Evolutionary conservation across 2,797 vertebrate genomes (phyloP).

Genomic region (Lepus oiostolus): DNA sequence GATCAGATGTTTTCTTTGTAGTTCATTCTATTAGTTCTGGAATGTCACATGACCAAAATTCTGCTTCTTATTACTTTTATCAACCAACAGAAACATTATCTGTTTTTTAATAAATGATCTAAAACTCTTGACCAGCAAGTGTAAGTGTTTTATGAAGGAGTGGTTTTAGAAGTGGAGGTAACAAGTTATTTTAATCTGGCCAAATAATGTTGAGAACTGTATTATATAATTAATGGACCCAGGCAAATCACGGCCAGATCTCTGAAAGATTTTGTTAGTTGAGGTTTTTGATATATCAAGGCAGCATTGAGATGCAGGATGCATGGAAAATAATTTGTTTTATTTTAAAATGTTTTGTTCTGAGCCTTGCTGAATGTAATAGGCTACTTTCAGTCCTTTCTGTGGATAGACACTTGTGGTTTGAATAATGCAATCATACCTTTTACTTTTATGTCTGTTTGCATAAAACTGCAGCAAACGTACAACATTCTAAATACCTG

Average conservation of each 20-base stretch:
- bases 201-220: not conserved
- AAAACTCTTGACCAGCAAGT: not conserved
- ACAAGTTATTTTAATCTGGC: not conserved
- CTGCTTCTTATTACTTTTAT: not conserved
- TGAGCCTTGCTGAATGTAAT: not conserved
- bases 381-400: not conserved
- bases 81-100: not conserved
- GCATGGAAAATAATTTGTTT: not conserved
- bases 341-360: slow-evolving; percentile 8
- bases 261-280: not conserved
- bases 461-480: not conserved
- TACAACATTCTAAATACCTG: not conserved
- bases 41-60: slow-evolving; percentile 37
- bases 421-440: not conserved
- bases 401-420: not conserved
- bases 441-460: not conserved
- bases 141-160: not conserved
- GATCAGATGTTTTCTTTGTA: not conserved
- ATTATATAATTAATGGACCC: not conserved
- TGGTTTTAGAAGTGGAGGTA: not conserved
- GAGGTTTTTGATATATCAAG: not conserved
- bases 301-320: not conserved
- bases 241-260: not conserved
- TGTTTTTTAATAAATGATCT: not conserved
- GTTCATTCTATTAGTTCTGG: not conserved